A percentile compares a stretch with the other conserved stretches of the same genome.
phyloP scores from a whole-genome alignment of 1,140 invertebrate species.

The Drosophila parabipectinata region DNA sequence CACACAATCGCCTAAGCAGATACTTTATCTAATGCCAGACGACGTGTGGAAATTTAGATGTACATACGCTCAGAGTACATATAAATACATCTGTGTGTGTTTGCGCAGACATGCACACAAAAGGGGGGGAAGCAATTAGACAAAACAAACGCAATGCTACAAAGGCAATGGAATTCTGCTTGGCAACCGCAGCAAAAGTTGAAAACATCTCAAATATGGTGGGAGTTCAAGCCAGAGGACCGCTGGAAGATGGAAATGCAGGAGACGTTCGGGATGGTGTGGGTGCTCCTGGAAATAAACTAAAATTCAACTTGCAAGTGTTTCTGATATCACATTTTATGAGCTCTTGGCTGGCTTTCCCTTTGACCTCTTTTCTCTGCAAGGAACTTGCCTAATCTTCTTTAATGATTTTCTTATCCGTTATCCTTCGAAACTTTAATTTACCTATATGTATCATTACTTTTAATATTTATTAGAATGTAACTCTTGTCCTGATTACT shows the following conservation, averaged over 20 bases:
- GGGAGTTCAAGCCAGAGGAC: conserved; percentile 36
- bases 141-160: conserved; percentile 81
- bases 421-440: too few species aligned
- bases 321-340: neutral
- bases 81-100: neutral
- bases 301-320: conserved; percentile 1
- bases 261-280: neutral
- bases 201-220: conserved; percentile 63
- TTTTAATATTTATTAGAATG: too few species aligned
- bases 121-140: conserved; percentile 61
- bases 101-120: conserved; percentile 1
- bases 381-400: neutral
- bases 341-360: neutral
- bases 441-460: too few species aligned
- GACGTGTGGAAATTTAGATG: conserved; percentile 65
- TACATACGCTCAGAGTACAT: conserved; percentile 7
- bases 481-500: too few species aligned
- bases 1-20: conserved; percentile 56
- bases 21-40: conserved; percentile 72
- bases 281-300: neutral
- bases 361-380: neutral
- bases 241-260: conserved; percentile 9
- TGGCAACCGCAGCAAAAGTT: conserved; percentile 76
- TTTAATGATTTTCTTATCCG: too few species aligned
- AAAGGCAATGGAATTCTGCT: conserved; percentile 80